Evolutionary conservation across 2,113 vertebrate genomes (phyloP), one percentile per base, ranked within the genome.

Genomic region (Archocentrus centrarchus): DNA sequence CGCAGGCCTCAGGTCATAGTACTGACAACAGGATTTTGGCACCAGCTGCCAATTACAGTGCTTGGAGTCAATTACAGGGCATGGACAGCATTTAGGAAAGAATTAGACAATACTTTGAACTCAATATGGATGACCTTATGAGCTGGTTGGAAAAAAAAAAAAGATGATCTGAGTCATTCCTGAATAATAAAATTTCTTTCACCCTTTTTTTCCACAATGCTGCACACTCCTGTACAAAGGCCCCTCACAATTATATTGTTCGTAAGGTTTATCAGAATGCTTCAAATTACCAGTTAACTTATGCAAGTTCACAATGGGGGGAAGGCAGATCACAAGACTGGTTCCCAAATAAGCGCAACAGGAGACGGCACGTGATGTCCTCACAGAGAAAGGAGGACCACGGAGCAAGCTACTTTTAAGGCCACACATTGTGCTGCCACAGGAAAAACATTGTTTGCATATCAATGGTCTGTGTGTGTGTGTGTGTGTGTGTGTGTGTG

Each of bases 371-470:
- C 81, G 86, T 92, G 88, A 95, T 91, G 89, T 92, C 80, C 88
- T 81, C 88, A 47, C 85, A 89, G 85, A 92, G 86, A 91, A 82
- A 86, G 86, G 82, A 86, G 88, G 63, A 83, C 85, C 44, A 17
- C 7, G 15, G 82, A 92, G 89, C 47, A 5, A 86, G 90, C 89
- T 75, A 87, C 87, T 88, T 91, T 89, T 93, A 87, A 91, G 89
- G 89, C 90, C 91, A 92, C 92, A 93, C 93, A 95, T 94, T 95
- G 93, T 94, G 92, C 81, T 90, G 84, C 86, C 82, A 87, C 91
- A 90, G 92, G 91, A 94, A 94, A 88, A 92, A 92, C 94, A 93
- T 92, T 91, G 91, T 93, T 94, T 93, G 92, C 91, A 94, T 93
- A 91, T 94, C 92, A 93, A 94, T 94, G 57, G 87, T 44, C 80